Base-by-base conservation (phyloP, 1,140 invertebrate species). In the Hylaeus anthracinus region DNA sequence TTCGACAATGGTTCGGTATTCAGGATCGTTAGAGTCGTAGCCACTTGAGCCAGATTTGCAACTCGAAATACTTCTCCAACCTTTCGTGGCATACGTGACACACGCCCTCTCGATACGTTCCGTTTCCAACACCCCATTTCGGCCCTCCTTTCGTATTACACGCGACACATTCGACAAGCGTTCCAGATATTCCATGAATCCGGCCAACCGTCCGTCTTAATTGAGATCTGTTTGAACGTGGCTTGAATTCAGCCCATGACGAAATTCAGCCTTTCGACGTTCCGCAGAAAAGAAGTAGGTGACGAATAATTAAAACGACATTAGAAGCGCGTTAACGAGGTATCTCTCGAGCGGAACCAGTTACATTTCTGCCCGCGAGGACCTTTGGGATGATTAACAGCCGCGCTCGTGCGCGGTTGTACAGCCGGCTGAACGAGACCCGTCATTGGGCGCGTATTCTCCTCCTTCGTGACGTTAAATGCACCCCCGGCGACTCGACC, bases 11-110 rank as follows among this genome's bases (percentile, higher is more conserved):
- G 51, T 64, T 71, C 67, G 74, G 66, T 61, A 70, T 10, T 69
- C 58, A 4, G 15, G 6, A 39, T 72, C 60, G 43, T 72, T 64
- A 64, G 53, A 60, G 48, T 45, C 51, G 39, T 26, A 72, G 15
- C 69, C 76, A 45, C 71, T 79, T 66, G 70, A 65, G 39, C 51
- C 70, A 65, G 51, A 73, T 79, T 73, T 58, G 61, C 41, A 26
- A 73, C 48, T 41, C 2, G 43, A 56, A 64, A 8, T 73, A 58
- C 26, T 72, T 15, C 37, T 2, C 15, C 15, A 9, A n/a, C 43
- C 12, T 10, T 37, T 10, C n/a, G n/a, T 9, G 3, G 4, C 15
- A 12, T 12, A 4, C 15, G 14, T 61, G 48, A 45, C 4, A 3
- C 8, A 15, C 12, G 15, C 1, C 14, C 9, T n/a, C 10, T 55